A percentile compares a stretch with the other conserved stretches of the same genome.
phyloP scores from a whole-genome alignment of 2,113 vertebrate genomes.

The Lasiurus borealis region DNA sequence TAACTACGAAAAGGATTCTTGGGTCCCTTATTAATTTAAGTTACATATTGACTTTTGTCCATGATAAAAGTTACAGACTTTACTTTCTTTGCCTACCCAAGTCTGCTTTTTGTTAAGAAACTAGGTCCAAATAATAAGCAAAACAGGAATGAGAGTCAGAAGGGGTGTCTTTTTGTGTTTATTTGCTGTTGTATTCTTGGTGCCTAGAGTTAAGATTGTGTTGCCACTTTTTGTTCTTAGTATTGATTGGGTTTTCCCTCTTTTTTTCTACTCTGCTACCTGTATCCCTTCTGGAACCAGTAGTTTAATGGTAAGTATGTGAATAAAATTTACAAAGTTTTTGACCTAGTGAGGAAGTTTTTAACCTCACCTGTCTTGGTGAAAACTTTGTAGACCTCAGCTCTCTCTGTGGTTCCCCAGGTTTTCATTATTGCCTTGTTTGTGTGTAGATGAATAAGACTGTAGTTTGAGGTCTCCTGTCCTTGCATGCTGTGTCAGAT shows the following conservation, averaged over 20 bases:
- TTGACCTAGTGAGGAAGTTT: constrained; percentile 84
- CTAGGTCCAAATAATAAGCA: neutral
- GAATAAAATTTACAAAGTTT: constrained; percentile 87
- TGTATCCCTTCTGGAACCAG: constrained; percentile 86
- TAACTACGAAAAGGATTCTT: constrained; percentile 12
- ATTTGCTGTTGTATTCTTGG: constrained; percentile 72
- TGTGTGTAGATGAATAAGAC: constrained; percentile 80
- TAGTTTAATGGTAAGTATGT: constrained; percentile 89
- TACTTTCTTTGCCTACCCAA: neutral
- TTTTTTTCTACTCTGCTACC: constrained; percentile 88
- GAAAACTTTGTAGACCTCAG: constrained; percentile 87
- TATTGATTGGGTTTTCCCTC: constrained; percentile 88
- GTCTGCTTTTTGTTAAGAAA: neutral
- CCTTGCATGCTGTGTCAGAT: constrained; percentile 86
- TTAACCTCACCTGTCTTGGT: constrained; percentile 80
- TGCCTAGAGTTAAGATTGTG: constrained; percentile 79
- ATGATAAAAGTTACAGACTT: neutral
- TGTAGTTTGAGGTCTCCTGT: constrained; percentile 60
- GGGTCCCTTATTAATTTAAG: neutral
- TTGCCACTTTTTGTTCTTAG: constrained; percentile 81
- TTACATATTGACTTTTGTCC: neutral
- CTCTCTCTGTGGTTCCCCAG: constrained; percentile 84
- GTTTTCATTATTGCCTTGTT: constrained; percentile 81
- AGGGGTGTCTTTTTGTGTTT: neutral
- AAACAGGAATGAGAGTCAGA: neutral